These are phyloP conservation scores for Catharus minimus DNA, from an alignment of 2,113 vertebrate genomes.

Conservation along the genomic window DNA sequence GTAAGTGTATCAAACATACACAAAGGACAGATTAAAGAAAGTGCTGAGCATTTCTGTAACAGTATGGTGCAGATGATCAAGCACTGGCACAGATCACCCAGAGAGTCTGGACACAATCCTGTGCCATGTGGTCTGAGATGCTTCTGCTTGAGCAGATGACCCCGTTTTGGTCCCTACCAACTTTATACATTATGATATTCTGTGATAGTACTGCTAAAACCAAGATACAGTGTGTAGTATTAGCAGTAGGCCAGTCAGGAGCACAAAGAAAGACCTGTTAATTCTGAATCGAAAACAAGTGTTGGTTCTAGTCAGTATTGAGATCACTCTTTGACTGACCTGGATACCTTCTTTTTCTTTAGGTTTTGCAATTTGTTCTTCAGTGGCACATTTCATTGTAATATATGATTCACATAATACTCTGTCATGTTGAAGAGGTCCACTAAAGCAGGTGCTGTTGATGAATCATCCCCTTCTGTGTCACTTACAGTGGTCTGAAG, in stretches of 20 bases:
- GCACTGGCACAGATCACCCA: not conserved
- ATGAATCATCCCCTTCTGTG: slow-evolving; percentile 31
- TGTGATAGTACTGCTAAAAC: not conserved
- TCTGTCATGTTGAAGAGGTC: not conserved
- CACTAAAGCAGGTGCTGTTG: slow-evolving; percentile 27
- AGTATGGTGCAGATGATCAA: not conserved
- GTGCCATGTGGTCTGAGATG: not conserved
- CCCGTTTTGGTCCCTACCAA: not conserved
- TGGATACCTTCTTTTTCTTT: not conserved
- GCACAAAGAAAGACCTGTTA: not conserved
- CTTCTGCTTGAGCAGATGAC: not conserved
- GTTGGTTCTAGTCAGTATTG: not conserved
- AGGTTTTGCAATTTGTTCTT: not conserved
- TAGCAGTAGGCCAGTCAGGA: not conserved
- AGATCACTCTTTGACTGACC: not conserved
- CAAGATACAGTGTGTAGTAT: not conserved
- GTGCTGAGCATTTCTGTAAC: not conserved
- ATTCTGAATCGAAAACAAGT: not conserved
- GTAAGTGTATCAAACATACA: not conserved
- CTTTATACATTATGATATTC: not conserved
- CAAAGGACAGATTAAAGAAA: not conserved
- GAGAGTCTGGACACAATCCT: not conserved
- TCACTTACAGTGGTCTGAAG: not conserved
- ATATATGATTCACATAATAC: not conserved
- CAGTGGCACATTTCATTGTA: not conserved